phyloP scores from a whole-genome alignment of 2,113 vertebrate species.

The Phocoena phocoena region DNA sequence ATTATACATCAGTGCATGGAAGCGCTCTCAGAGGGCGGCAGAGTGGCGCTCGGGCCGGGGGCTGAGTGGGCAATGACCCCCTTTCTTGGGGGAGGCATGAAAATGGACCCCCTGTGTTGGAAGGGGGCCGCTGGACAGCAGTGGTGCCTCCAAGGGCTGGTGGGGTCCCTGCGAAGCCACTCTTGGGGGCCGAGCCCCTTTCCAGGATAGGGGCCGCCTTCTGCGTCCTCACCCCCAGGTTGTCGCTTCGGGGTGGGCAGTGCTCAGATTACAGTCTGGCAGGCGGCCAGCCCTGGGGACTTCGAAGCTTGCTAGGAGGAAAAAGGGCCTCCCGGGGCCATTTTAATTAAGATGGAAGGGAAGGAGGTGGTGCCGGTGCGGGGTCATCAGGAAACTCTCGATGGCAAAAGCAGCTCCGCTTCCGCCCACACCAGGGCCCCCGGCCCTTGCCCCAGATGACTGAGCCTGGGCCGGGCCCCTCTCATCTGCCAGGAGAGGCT shows the following conservation, averaged over 20 bases:
- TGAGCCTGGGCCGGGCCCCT: background rate
- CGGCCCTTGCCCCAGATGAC: background rate
- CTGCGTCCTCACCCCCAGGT: rapidly evolving
- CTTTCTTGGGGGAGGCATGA: too few relatives aligned
- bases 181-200: background rate
- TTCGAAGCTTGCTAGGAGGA: background rate
- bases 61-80: too few relatives aligned
- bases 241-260: background rate
- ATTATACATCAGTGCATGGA: constrained; percentile 54
- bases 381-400: background rate
- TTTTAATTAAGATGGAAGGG: background rate
- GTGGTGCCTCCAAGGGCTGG: rapidly evolving
- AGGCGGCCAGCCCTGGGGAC: rapidly evolving
- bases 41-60: background rate
- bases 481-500: rapidly evolving
- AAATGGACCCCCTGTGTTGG: background rate
- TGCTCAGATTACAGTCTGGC: background rate
- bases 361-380: background rate
- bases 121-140: rapidly evolving
- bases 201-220: background rate
- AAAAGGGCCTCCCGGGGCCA: background rate
- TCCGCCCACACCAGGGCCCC: too few relatives aligned
- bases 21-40: constrained; percentile 44
- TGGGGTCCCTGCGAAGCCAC: background rate
- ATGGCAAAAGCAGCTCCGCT: background rate